These are phyloP conservation scores for Pandemis corylana DNA, from an alignment of 2,888 invertebrate species.

Conservation along the genomic window DNA sequence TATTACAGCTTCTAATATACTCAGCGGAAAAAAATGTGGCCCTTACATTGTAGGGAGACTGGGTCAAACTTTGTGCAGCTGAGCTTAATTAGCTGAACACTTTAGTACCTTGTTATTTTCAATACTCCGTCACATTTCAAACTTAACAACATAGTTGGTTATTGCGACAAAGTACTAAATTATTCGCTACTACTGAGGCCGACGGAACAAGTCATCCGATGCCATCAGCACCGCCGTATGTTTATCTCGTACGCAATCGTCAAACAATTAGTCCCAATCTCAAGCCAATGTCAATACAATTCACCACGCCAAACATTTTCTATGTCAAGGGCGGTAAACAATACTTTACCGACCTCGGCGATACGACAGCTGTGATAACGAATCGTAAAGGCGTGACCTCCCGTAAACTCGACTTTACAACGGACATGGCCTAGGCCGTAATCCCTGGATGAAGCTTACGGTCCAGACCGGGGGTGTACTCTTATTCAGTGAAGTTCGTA, in stretches of 20 bases:
- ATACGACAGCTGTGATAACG: slow-evolving; percentile 7
- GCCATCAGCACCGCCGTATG: not conserved
- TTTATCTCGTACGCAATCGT: not conserved
- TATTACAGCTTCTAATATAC: too few relatives aligned
- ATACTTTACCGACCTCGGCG: slow-evolving; percentile 1
- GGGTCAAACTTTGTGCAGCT: too few relatives aligned
- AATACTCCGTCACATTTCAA: too few relatives aligned
- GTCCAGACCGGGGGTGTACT: too few relatives aligned
- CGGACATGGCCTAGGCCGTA: not conserved
- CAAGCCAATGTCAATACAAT: slow-evolving; percentile 5
- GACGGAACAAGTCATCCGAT: not conserved
- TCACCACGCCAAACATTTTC: slow-evolving; percentile 8
- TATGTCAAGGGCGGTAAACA: slow-evolving; percentile 14
- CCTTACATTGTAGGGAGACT: too few relatives aligned
- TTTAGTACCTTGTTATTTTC: too few relatives aligned
- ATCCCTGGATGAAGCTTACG: not conserved
- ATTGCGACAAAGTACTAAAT: not conserved
- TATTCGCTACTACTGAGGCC: not conserved
- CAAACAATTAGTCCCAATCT: not conserved
- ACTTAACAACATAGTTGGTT: too few relatives aligned
- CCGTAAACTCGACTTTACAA: slow-evolving; percentile 7
- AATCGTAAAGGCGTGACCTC: slow-evolving; percentile 10
- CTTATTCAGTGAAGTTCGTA: too few relatives aligned
- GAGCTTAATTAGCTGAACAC: too few relatives aligned
- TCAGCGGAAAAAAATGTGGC: too few relatives aligned